Evolutionary conservation across 2,113 vertebrate species (phyloP), one percentile per base, ranked within the genome.

Genomic region (Rutilus rutilus): DNA sequence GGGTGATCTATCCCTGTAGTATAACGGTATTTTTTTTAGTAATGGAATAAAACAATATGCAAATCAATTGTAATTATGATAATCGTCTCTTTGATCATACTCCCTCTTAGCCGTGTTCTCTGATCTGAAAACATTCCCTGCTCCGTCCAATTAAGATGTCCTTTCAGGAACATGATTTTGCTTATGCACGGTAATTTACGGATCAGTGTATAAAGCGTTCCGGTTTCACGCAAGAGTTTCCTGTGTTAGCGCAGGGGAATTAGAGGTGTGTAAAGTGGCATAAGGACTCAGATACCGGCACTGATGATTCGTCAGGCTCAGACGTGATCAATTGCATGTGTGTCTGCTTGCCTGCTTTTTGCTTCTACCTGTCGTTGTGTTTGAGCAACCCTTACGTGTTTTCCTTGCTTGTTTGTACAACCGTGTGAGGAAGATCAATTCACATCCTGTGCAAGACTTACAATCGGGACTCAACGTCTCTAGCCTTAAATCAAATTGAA

Each of bases 51-150:
- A 65, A n/a, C 64, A 87, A 86, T 73, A 78, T 60, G 71, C 80
- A 60, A 73, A 77, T 80, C 39, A 59, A 19, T 81, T 76, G 30
- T 73, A 69, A 83, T 87, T 67, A 87, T 80, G 54, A 81, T 86
- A 47, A 76, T 77, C 77, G 2, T n/a, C 80, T 33, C 67, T 87
- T 86, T 87, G 86, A 87, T 87, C 86, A 2, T 25, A 19, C 33
- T 19, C 42, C 59, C 57, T 83, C 78, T 42, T 62, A 45, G 74
- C 73, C 23, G 23, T 33, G 42, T 88, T 77, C 80, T 79, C 15
- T 45, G 57, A 77, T 86, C 74, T 78, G 27, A 27, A 83, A 83
- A 52, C 64, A 81, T 69, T 73, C 50, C 60, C 52, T 52, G 21
- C 69, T 84, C 36, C 50, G 30, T 85, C 71, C 76, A 78, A 78